Evolutionary conservation across 2,888 invertebrate species (phyloP).

Genomic region (Harmothoe impar): DNA sequence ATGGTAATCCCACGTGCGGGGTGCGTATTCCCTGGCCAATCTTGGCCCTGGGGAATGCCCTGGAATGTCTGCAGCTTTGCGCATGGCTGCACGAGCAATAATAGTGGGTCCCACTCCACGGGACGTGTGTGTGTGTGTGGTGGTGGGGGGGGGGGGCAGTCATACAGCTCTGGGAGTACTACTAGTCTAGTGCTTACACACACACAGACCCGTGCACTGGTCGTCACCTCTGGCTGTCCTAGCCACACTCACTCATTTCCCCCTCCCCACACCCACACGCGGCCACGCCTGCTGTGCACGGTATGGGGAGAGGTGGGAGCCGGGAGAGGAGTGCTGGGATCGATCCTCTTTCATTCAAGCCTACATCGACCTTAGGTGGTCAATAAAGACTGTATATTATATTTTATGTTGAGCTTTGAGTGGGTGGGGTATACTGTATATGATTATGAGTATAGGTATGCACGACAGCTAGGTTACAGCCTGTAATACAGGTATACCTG

Average conservation of each 20-base stretch:
- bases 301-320: not conserved
- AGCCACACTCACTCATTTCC: constrained; percentile 11
- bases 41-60: constrained; percentile 58
- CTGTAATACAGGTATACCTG: too few species aligned
- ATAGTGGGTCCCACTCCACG: not conserved
- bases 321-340: not conserved
- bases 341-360: constrained; percentile 12
- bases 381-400: not conserved
- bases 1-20: constrained; percentile 20
- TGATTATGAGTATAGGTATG: too few species aligned
- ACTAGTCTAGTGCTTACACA: not conserved
- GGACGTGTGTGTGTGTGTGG: not conserved
- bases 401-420: not conserved
- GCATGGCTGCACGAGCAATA: constrained; percentile 51
- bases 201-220: not conserved
- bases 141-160: not conserved
- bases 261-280: not conserved
- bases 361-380: not conserved
- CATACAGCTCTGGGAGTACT: not conserved
- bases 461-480: too few species aligned
- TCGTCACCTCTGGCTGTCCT: not conserved
- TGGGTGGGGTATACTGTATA: too few species aligned
- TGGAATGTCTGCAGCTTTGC: constrained; percentile 57
- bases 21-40: not conserved
- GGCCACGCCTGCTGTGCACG: not conserved